Base-by-base conservation (phyloP, 1,140 invertebrate species). In the Drosophila parabipectinata region DNA sequence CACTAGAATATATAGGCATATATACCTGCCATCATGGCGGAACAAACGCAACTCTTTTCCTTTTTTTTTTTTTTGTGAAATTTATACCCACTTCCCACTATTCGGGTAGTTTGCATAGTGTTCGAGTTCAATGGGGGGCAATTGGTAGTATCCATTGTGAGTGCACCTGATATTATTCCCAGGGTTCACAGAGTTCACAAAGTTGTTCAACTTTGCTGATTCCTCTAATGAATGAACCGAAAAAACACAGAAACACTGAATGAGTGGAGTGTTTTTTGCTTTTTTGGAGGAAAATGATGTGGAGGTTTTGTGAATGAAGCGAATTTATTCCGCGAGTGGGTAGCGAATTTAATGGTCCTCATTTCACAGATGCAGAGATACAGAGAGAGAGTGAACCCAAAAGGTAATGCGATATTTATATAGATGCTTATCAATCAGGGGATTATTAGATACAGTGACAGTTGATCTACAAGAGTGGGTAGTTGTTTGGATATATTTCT, bases 211-310 rank as follows among this genome's bases (percentile, higher is more conserved):
- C 58, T 53, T 30, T 37, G 15, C 34, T 72, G 68, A 54, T 28
- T 72, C 28, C 53, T 15, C 51, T 59, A 72, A 77, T 81, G 68
- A 87, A 74, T 74, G 63, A 57, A 53, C 68, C 67, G 69, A 71
- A 44, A 72, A 61, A 50, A 56, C 18, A 1, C 18, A 58, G 6
- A 6, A 1, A 32, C 32, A 8, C 32, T 52, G 47, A 61, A 55
- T 77, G 69, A 72, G 15, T 41, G 39, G 39, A 10, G 12, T n/a
- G 12, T 1, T n/a, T 18, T 45, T 10, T 9, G n/a, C 14, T 44
- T 14, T 6, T 12, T 4, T 15, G n/a, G 41, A 39, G 37, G 37
- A 0, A 39, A 41, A 41, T 14, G 39, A 41, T 34, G 41, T 6
- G 5, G 14, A 44, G 15, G 41, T 15, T 41, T 47, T 52, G 30